Percentiles rank a stretch among this genome's conserved stretches.
Conservation (phyloP, 1,140 invertebrate genomes). For the Pogonomyrmex californicus region DNA sequence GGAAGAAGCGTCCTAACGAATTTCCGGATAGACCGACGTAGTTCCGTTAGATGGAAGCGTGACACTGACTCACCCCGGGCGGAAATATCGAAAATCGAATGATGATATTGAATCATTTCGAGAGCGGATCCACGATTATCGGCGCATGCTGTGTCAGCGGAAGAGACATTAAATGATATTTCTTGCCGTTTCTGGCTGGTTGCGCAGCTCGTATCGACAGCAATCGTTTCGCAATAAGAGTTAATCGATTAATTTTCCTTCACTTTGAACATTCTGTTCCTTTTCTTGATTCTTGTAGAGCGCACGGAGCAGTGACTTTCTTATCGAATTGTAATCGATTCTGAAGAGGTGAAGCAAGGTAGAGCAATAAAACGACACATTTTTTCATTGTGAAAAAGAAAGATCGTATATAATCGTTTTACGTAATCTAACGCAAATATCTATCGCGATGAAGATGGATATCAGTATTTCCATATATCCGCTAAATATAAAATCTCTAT, state of each 20-base stretch:
- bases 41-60: constrained; percentile 23
- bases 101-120: constrained; percentile 53
- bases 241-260: constrained; percentile 20
- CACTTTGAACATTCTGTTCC: background rate
- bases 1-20: constrained; percentile 44
- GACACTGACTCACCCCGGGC: background rate
- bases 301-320: background rate
- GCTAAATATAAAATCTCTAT: background rate
- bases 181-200: constrained; percentile 31
- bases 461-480: background rate
- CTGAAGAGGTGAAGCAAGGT: too few relatives aligned
- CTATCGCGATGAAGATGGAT: background rate
- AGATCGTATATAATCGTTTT: background rate
- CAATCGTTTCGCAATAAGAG: background rate
- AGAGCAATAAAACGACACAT: background rate
- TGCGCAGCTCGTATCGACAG: constrained; percentile 15
- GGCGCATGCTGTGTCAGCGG: constrained; percentile 47
- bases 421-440: background rate
- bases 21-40: constrained; percentile 35
- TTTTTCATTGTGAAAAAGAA: background rate
- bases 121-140: constrained; percentile 37
- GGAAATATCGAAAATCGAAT: constrained; percentile 62
- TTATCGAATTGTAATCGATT: background rate
- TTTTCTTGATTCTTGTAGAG: background rate
- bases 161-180: constrained; percentile 45